Conservation (phyloP, 2,113 vertebrate genomes). For the Gadus macrocephalus region DNA sequence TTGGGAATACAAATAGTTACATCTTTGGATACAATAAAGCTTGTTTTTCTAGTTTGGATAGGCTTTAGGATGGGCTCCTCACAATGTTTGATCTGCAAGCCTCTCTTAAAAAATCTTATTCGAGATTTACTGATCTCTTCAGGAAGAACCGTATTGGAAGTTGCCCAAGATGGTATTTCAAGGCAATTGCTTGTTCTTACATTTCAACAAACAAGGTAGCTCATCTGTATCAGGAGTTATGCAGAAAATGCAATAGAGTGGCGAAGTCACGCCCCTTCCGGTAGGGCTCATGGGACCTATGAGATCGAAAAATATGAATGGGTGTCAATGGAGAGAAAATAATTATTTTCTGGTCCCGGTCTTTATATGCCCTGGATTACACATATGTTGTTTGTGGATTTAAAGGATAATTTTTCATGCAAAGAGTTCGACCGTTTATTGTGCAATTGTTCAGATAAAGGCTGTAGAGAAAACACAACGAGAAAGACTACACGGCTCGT, state of each 20-base stretch:
- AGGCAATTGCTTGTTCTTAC: neutral
- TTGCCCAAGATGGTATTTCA: neutral
- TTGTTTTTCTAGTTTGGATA: conserved; percentile 68
- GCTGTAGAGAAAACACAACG: too few species aligned
- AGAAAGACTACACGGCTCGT: too few species aligned
- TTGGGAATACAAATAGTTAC: conserved; percentile 62
- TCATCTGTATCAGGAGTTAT: neutral
- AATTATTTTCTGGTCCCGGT: too few species aligned
- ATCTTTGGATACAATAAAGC: conserved; percentile 74
- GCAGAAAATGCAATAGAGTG: neutral
- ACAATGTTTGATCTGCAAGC: neutral
- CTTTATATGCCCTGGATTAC: too few species aligned
- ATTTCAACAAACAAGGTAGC: neutral
- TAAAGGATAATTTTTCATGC: too few species aligned
- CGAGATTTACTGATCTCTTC: neutral
- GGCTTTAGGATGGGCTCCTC: conserved; percentile 29
- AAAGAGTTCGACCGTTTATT: too few species aligned
- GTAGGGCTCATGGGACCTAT: too few species aligned
- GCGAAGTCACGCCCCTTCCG: too few species aligned
- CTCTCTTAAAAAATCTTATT: neutral
- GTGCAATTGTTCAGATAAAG: too few species aligned
- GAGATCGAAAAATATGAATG: too few species aligned
- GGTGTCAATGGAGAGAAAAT: too few species aligned
- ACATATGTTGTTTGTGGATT: too few species aligned
- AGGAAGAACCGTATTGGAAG: neutral